These are phyloP conservation scores for Tachypleus tridentatus DNA, from an alignment of 1,140 invertebrate genomes.

Conservation along the genomic window DNA sequence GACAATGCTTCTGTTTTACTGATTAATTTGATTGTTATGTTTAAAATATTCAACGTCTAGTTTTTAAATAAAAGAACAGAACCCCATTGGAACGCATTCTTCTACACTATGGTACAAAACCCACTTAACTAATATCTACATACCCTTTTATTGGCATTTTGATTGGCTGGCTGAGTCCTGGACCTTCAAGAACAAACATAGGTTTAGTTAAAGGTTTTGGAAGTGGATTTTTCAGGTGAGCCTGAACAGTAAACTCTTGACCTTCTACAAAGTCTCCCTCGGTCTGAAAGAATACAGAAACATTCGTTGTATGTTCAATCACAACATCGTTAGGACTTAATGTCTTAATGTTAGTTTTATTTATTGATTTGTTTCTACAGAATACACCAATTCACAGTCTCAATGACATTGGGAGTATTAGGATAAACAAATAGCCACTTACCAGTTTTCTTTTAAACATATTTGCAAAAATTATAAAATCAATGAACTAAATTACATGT, in stretches of 20 bases:
- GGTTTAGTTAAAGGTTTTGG: slow-evolving; percentile 60
- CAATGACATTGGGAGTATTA: too few relatives aligned
- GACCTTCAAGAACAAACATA: slow-evolving; percentile 62
- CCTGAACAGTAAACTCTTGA: slow-evolving; percentile 48
- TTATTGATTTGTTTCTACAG: too few relatives aligned
- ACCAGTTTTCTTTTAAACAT: too few relatives aligned
- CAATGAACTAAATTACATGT: too few relatives aligned
- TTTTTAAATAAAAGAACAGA: background rate
- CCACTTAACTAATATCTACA: background rate
- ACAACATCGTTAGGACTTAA: too few relatives aligned
- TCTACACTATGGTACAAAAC: background rate
- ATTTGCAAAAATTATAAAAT: too few relatives aligned
- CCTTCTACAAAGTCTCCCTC: slow-evolving; percentile 47
- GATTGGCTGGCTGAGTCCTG: slow-evolving; percentile 56
- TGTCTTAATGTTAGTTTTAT: too few relatives aligned
- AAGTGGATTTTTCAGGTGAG: slow-evolving; percentile 66
- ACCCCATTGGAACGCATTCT: background rate
- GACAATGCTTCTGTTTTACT: too few relatives aligned
- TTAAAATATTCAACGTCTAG: background rate
- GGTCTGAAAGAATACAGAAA: slow-evolving; percentile 19
- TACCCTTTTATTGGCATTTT: slow-evolving; percentile 43
- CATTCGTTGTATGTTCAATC: too few relatives aligned
- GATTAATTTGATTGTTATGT: too few relatives aligned
- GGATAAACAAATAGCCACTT: too few relatives aligned
- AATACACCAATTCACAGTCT: too few relatives aligned